phyloP scores from a whole-genome alignment of 2,888 invertebrate genomes.

The Callyntrura sp. region DNA sequence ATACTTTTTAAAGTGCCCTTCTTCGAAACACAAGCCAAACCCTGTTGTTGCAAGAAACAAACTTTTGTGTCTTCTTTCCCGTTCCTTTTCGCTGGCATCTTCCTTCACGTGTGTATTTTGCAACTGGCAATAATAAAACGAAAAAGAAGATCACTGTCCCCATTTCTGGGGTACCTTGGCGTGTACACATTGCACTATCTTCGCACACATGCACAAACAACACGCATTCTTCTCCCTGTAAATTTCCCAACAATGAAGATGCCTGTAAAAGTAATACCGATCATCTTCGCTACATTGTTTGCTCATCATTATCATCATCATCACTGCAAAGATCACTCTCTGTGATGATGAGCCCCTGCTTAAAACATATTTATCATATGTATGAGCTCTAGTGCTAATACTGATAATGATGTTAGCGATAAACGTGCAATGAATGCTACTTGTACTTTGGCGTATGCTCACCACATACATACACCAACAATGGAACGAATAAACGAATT shows the following conservation, averaged over 20 bases:
- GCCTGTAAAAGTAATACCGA: too few relatives aligned
- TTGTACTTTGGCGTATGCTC: too few relatives aligned
- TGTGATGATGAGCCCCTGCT: background rate
- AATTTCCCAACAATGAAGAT: background rate
- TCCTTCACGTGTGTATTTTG: slow-evolving; percentile 31
- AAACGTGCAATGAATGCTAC: too few relatives aligned
- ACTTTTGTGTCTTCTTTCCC: too few relatives aligned
- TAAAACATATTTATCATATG: background rate
- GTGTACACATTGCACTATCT: background rate
- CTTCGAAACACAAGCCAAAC: too few relatives aligned
- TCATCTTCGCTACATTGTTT: background rate
- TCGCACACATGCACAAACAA: too few relatives aligned
- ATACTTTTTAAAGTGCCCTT: too few relatives aligned
- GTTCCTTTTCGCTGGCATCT: too few relatives aligned
- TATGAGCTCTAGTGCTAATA: too few relatives aligned
- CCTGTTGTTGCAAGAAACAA: too few relatives aligned
- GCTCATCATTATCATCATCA: background rate
- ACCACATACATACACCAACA: background rate
- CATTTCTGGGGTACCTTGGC: slow-evolving; percentile 27
- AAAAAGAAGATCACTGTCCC: slow-evolving; percentile 74
- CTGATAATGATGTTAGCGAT: too few relatives aligned
- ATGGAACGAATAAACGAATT: background rate
- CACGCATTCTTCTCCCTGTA: background rate
- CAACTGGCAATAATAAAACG: background rate
- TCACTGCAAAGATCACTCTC: too few relatives aligned